Percentiles rank a stretch among this genome's conserved stretches.
Conservation (phyloP, 2,888 invertebrate genomes). For the Hanleya hanleyi region DNA sequence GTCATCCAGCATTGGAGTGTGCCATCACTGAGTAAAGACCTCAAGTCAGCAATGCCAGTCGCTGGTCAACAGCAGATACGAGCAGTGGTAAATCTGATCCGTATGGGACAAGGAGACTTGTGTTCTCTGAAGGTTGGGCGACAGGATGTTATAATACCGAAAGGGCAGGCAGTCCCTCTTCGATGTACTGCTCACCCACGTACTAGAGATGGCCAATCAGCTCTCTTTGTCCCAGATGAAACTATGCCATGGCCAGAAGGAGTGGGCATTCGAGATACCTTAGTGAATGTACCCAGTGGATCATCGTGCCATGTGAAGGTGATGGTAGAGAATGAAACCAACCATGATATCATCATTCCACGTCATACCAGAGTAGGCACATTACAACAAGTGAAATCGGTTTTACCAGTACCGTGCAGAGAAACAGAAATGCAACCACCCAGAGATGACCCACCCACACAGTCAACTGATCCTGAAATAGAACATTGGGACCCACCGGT, state of each 20-base stretch:
- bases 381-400: background rate
- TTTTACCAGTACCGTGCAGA: background rate
- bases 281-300: background rate
- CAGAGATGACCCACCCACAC: background rate
- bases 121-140: background rate
- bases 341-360: background rate
- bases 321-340: background rate
- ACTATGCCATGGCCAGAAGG: conserved; percentile 4
- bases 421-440: background rate
- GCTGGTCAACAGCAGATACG: background rate
- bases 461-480: background rate
- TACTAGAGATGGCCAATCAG: too few species aligned
- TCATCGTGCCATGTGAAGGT: background rate
- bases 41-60: background rate
- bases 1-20: background rate
- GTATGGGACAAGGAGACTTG: background rate
- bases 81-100: background rate
- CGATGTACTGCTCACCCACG: background rate
- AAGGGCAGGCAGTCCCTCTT: background rate
- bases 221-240: too few species aligned
- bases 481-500: conserved; percentile 30
- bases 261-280: background rate
- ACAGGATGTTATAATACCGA: background rate
- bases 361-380: background rate
- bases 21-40: background rate